These are phyloP conservation scores for Podarcis raffonei DNA, from an alignment of 2,113 vertebrate genomes.

Conservation along the genomic window DNA sequence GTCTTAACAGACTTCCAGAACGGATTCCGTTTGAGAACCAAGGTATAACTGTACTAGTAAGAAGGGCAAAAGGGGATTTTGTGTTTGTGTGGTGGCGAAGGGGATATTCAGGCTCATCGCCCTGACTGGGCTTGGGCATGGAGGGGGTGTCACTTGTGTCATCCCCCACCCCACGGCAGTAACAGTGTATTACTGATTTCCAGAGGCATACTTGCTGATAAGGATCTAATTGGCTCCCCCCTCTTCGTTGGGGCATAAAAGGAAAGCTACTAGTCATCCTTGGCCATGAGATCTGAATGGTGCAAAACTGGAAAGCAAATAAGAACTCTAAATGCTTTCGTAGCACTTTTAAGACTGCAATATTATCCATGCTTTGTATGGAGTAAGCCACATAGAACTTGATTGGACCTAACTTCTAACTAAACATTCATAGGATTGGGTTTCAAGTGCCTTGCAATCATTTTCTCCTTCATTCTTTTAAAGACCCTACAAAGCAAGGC, in stretches of 20 bases:
- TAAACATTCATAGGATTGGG: not conserved
- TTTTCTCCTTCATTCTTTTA: not conserved
- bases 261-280: not conserved
- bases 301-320: not conserved
- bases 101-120: too few species aligned
- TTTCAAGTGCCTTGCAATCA: not conserved
- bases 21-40: too few species aligned
- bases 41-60: too few species aligned
- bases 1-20: too few species aligned
- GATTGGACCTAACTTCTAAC: not conserved
- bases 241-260: not conserved
- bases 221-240: not conserved
- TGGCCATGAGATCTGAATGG: not conserved
- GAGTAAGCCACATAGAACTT: not conserved
- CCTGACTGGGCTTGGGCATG: too few species aligned
- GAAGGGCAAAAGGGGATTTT: too few species aligned
- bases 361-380: not conserved
- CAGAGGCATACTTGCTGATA: too few species aligned
- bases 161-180: too few species aligned
- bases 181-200: not conserved
- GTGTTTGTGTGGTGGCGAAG: too few species aligned
- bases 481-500: not conserved
- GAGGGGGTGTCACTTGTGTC: too few species aligned
- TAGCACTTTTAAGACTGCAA: not conserved
- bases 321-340: not conserved